Evolutionary conservation across 2,888 invertebrate genomes (phyloP).

Genomic region (Serrognathus titanus): DNA sequence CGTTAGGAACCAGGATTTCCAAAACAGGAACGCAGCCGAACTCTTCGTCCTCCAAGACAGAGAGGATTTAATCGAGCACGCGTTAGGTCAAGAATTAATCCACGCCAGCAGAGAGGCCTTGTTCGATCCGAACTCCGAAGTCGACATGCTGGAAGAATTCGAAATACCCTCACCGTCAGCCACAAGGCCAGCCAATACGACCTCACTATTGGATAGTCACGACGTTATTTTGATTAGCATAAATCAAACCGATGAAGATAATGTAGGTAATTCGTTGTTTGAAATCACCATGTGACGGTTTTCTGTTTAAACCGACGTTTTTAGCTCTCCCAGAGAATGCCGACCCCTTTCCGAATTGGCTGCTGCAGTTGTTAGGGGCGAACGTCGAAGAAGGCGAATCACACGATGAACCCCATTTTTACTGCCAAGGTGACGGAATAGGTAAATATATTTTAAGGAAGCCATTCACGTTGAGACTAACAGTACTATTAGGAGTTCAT

Average conservation of each 20-base stretch:
- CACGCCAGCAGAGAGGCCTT: conserved; percentile 43
- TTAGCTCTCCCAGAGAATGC: conserved; percentile 20
- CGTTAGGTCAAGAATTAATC: conserved; percentile 25
- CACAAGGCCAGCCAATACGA: conserved; percentile 1
- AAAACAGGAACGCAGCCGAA: not conserved
- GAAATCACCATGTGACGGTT: not conserved
- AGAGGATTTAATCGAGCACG: not conserved
- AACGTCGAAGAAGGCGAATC: conserved; percentile 25
- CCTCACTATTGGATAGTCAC: conserved; percentile 2
- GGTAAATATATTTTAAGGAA: conserved; percentile 29
- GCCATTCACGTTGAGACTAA: not conserved
- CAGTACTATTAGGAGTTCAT: conserved; percentile 38
- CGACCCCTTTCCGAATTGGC: conserved; percentile 44
- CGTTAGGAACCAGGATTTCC: not conserved
- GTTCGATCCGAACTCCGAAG: conserved; percentile 43
- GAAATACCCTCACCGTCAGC: conserved; percentile 26
- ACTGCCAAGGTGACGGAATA: conserved; percentile 48
- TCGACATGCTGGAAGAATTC: conserved; percentile 42
- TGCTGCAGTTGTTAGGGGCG: conserved; percentile 41
- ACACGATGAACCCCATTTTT: conserved; percentile 44
- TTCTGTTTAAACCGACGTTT: not conserved
- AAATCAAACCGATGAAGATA: conserved; percentile 14
- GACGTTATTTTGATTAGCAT: conserved; percentile 12
- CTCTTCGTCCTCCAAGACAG: not conserved
- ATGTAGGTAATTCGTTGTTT: conserved; percentile 15